A percentile compares a stretch with the other conserved stretches of the same genome.
phyloP scores from a whole-genome alignment of 2,113 vertebrate species.

The Apistogramma diplotaenia region DNA sequence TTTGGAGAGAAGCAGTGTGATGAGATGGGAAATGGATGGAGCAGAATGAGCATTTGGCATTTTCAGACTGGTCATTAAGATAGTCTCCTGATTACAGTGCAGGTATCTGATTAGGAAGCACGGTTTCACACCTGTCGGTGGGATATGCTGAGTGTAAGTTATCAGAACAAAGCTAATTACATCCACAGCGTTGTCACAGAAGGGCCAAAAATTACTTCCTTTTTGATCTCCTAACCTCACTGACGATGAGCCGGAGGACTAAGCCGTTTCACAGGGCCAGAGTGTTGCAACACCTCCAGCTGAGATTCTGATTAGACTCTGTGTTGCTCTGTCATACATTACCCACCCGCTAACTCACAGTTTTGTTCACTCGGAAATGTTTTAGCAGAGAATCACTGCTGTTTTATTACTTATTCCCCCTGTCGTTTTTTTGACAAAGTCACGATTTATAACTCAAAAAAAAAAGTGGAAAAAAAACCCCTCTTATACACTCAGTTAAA shows the following conservation, averaged over 20 bases:
- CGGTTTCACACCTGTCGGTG: slow-evolving; percentile 13
- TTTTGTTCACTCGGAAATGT: slow-evolving; percentile 12
- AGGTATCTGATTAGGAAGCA: slow-evolving; percentile 38
- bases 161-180: slow-evolving; percentile 43
- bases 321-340: slow-evolving; percentile 35
- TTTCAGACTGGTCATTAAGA: slow-evolving; percentile 53
- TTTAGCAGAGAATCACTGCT: background rate
- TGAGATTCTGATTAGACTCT: slow-evolving; percentile 58
- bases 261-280: slow-evolving; percentile 44
- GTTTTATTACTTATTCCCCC: background rate
- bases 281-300: slow-evolving; percentile 40
- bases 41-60: slow-evolving; percentile 30
- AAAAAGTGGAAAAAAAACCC: background rate
- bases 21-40: slow-evolving; percentile 18
- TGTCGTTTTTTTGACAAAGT: background rate
- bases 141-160: slow-evolving; percentile 13
- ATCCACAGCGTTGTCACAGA: slow-evolving; percentile 12
- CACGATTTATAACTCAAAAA: background rate
- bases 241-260: slow-evolving; percentile 51
- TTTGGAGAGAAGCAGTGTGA: slow-evolving; percentile 2
- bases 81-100: slow-evolving; percentile 41
- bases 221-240: slow-evolving; percentile 39
- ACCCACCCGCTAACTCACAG: slow-evolving; percentile 25
- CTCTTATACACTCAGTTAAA: background rate
- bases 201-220: slow-evolving; percentile 23